Evolutionary conservation across 2,888 invertebrate species (phyloP).

Genomic region (Arrhopalites spinosus): DNA sequence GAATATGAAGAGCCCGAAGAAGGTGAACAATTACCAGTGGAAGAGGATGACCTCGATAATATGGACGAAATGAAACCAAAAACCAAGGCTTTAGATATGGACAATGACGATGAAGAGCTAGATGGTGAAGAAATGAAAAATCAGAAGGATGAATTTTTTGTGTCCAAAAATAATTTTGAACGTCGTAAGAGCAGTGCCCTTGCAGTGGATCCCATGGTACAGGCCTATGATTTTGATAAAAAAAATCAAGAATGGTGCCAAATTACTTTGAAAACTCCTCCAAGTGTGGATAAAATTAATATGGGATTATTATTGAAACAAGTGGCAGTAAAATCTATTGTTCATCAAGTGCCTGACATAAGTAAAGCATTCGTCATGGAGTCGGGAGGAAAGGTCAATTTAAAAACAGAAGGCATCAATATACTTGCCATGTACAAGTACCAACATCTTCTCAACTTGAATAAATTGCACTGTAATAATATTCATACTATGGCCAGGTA

Average conservation of each 20-base stretch:
- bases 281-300: constrained; percentile 72
- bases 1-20: constrained; percentile 72
- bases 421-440: constrained; percentile 85
- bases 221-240: constrained; percentile 76
- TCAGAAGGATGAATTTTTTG: neutral
- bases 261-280: constrained; percentile 70
- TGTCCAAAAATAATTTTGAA: constrained; percentile 3
- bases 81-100: too few relatives aligned
- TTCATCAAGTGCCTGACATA: constrained; percentile 80
- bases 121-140: constrained; percentile 54
- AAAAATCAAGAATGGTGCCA: constrained; percentile 82
- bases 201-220: constrained; percentile 61
- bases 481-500: constrained; percentile 86
- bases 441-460: constrained; percentile 75
- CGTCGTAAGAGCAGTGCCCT: constrained; percentile 59
- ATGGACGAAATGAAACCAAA: neutral
- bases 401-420: constrained; percentile 96
- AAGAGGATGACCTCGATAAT: constrained; percentile 27
- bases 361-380: constrained; percentile 80
- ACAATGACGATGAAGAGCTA: constrained; percentile 39
- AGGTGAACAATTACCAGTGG: constrained; percentile 63
- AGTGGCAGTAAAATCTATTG: constrained; percentile 71
- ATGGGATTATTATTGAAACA: constrained; percentile 74
- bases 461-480: constrained; percentile 88
- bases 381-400: constrained; percentile 62